Percentiles rank a stretch among this genome's conserved stretches.
Evolutionary conservation across 92 coral and sea anemone species (phyloP).

Genomic region (Porites cylindrica): DNA sequence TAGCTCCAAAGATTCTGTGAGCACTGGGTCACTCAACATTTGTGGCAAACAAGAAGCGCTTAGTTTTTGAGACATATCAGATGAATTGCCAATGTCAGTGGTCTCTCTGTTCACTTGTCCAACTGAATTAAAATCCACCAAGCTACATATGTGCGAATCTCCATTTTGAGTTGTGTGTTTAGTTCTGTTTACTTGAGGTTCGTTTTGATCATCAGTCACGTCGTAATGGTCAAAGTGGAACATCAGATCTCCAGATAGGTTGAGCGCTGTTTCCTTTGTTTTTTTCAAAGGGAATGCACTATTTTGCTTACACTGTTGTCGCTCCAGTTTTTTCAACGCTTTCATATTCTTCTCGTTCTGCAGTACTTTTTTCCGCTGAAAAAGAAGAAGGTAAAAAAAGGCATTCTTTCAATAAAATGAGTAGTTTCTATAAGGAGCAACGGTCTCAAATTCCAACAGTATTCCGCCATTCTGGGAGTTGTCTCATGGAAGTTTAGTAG

Average conservation of each 20-base stretch:
- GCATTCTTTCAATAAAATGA: background rate
- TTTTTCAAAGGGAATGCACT: background rate
- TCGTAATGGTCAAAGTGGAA: background rate
- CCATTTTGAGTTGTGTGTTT: background rate
- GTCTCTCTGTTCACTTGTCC: background rate
- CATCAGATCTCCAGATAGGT: conserved; percentile 9
- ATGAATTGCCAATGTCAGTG: background rate
- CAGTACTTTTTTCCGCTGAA: conserved; percentile 18
- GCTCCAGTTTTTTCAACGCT: conserved; percentile 32
- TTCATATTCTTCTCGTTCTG: conserved; percentile 13
- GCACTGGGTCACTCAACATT: background rate
- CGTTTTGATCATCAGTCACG: background rate
- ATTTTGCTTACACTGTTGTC: conserved; percentile 10
- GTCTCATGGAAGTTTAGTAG: too few relatives aligned
- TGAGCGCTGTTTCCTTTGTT: background rate
- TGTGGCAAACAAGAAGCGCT: background rate
- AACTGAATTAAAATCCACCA: background rate
- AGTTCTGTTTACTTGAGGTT: background rate
- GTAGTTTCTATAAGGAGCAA: background rate
- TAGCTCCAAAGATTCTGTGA: background rate
- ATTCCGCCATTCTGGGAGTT: too few relatives aligned
- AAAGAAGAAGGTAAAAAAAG: background rate
- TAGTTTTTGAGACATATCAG: background rate
- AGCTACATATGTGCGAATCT: background rate
- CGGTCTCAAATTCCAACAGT: background rate